Evolutionary conservation across 2,888 invertebrate genomes (phyloP).

Genomic region (Blastobasis lacticolella): DNA sequence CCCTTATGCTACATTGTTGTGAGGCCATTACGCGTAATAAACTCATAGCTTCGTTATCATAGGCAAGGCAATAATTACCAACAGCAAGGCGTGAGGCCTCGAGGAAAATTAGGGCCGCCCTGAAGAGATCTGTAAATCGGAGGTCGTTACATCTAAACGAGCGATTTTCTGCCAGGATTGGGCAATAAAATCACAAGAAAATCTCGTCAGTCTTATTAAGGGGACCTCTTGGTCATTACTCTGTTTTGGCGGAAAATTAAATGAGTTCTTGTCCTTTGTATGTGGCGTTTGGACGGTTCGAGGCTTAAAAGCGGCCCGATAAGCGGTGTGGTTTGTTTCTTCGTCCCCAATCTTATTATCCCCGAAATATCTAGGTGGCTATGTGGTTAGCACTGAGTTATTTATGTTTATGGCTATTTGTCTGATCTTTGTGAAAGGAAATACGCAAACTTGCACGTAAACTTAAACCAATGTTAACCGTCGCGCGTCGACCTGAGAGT

Average conservation of each 20-base stretch:
- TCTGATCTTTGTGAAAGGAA: too few relatives aligned
- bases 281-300: slow-evolving; percentile 19
- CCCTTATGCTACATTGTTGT: too few relatives aligned
- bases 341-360: neutral
- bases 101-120: slow-evolving; percentile 34
- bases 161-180: slow-evolving; percentile 45
- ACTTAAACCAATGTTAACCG: too few relatives aligned
- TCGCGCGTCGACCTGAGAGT: too few relatives aligned
- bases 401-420: neutral
- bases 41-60: slow-evolving; percentile 21
- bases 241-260: slow-evolving; percentile 54
- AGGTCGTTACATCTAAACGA: slow-evolving; percentile 46
- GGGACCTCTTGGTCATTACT: slow-evolving; percentile 39
- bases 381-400: neutral
- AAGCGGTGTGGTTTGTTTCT: slow-evolving; percentile 12
- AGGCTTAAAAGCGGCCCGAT: slow-evolving; percentile 24
- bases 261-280: slow-evolving; percentile 33
- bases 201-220: slow-evolving; percentile 51
- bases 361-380: neutral
- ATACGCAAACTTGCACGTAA: too few relatives aligned
- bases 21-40: slow-evolving; percentile 7
- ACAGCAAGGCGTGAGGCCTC: too few relatives aligned
- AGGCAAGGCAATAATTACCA: too few relatives aligned
- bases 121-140: slow-evolving; percentile 47
- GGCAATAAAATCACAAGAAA: slow-evolving; percentile 48